phyloP scores from a whole-genome alignment of 2,888 invertebrate species.

The Liodrosophila aerea region DNA sequence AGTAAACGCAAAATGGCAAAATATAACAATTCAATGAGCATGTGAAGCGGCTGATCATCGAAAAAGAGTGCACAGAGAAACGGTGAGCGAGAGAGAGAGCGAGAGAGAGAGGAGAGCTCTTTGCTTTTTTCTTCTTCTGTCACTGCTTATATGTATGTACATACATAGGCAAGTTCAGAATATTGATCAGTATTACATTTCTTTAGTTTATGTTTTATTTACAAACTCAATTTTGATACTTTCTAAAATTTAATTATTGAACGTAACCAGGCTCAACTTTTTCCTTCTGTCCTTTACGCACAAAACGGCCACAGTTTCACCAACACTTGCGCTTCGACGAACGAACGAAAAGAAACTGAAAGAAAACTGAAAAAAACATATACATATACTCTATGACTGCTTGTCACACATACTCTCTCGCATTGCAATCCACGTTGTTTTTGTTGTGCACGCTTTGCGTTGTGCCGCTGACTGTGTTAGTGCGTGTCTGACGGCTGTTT shows the following conservation, averaged over 20 bases:
- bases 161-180: no score
- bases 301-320: constrained; percentile 36
- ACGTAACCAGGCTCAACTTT: background rate
- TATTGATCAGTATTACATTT: constrained; percentile 7
- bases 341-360: constrained; percentile 71
- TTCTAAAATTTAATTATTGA: background rate
- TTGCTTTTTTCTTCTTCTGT: constrained; percentile 16
- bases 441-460: constrained; percentile 52
- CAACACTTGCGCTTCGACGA: constrained; percentile 64
- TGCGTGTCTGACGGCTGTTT: constrained; percentile 62
- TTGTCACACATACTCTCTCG: constrained; percentile 55
- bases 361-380: constrained; percentile 64
- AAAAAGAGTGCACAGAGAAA: constrained; percentile 17
- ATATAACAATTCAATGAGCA: constrained; percentile 36
- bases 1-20: constrained; percentile 52
- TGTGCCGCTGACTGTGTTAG: constrained; percentile 51
- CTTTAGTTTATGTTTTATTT: background rate
- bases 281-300: constrained; percentile 31
- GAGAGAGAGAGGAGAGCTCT: constrained; percentile 15
- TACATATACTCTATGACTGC: constrained; percentile 48
- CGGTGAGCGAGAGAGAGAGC: constrained; percentile 23
- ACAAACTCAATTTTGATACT: constrained; percentile 8
- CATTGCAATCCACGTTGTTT: constrained; percentile 57
- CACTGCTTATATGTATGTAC: constrained; percentile 4
- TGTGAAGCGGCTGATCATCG: constrained; percentile 33